A percentile compares a stretch with the other conserved stretches of the same genome.
Conservation (phyloP, 2,113 vertebrate genomes). For the Panthera leo region DNA sequence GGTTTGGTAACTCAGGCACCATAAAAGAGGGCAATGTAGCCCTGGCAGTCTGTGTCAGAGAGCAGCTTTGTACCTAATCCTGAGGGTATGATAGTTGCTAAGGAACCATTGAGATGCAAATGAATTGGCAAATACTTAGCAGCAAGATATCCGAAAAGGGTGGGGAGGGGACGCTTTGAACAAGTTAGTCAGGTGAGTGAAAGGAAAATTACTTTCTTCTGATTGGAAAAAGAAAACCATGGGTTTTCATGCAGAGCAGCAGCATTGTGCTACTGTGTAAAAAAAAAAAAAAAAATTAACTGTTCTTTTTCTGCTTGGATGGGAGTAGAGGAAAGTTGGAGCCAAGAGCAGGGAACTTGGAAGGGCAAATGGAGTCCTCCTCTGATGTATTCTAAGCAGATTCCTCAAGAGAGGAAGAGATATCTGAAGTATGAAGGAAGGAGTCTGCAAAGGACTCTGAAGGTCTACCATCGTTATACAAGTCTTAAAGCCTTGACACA, state of each 20-base stretch:
- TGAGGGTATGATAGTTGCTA: constrained; percentile 72
- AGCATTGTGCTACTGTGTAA: constrained; percentile 28
- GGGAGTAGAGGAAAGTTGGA: constrained; percentile 42
- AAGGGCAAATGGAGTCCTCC: constrained; percentile 13
- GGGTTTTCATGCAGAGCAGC: constrained; percentile 47
- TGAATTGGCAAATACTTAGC: constrained; percentile 73
- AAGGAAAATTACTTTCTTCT: constrained; percentile 77
- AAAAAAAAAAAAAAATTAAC: background rate
- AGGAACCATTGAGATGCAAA: constrained; percentile 79
- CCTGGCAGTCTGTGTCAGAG: constrained; percentile 41
- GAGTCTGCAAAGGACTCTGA: background rate
- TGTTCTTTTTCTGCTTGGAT: constrained; percentile 53
- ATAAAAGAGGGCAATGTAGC: background rate
- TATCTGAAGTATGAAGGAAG: background rate
- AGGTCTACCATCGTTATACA: background rate
- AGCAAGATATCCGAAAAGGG: constrained; percentile 62
- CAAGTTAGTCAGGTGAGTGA: constrained; percentile 76
- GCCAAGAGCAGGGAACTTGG: constrained; percentile 36
- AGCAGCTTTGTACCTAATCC: constrained; percentile 66
- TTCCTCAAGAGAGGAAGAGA: background rate
- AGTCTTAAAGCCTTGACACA: background rate
- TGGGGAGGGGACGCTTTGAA: constrained; percentile 57
- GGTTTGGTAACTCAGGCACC: constrained; percentile 10
- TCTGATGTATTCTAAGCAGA: constrained; percentile 11
- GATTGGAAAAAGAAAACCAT: constrained; percentile 65